A percentile compares a stretch with the other conserved stretches of the same genome.
Evolutionary conservation across 2,888 invertebrate species (phyloP).

Genomic region (Xestia ashworthii): DNA sequence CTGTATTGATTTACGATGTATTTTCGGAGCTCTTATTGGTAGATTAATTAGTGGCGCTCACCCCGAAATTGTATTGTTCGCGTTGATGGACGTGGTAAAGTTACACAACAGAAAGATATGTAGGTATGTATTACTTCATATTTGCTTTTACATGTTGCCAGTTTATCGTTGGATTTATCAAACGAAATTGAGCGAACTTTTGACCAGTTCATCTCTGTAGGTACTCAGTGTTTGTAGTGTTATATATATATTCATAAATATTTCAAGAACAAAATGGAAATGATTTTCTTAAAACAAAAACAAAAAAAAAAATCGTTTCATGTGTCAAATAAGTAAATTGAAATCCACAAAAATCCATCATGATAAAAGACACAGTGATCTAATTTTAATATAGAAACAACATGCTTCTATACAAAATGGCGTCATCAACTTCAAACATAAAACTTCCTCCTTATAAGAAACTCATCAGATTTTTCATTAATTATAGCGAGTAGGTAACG

Average conservation of each 20-base stretch:
- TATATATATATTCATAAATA: not conserved
- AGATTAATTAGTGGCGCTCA: not conserved
- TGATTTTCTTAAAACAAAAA: not conserved
- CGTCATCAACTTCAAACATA: constrained; percentile 1
- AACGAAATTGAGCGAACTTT: not conserved
- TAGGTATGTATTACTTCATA: not conserved
- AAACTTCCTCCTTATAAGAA: constrained; percentile 18
- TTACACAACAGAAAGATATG: too few relatives aligned
- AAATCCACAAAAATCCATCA: not conserved
- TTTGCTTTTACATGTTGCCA: not conserved
- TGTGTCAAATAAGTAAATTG: not conserved
- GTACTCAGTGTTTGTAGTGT: not conserved
- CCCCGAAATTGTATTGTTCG: not conserved
- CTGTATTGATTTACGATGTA: not conserved
- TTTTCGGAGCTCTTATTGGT: not conserved
- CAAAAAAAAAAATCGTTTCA: too few relatives aligned
- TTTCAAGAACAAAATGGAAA: not conserved
- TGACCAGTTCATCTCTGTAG: not conserved
- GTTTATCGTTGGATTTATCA: not conserved
- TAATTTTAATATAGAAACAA: not conserved
- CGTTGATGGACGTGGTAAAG: constrained; percentile 4
- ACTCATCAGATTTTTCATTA: constrained; percentile 54
- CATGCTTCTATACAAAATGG: not conserved
- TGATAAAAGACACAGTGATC: not conserved
- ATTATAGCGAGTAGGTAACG: constrained; percentile 19